A percentile compares a stretch with the other conserved stretches of the same genome.
Conservation (phyloP, 2,797 vertebrate species). For the Cetoscarus ocellatus region DNA sequence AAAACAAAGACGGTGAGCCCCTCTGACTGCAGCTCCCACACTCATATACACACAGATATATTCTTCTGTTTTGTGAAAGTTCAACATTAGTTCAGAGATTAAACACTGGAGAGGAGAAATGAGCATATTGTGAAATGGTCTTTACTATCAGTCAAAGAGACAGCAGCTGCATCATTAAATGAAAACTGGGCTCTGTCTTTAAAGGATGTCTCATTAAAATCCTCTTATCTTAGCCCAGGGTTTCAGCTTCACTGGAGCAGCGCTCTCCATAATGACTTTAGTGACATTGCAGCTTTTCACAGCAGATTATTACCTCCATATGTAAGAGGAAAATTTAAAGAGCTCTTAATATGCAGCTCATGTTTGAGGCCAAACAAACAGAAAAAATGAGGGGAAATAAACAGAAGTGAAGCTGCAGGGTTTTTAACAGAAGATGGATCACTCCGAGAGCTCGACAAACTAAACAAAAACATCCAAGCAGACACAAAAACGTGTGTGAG, state of each 20-base stretch:
- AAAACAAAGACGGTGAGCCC: conserved; percentile 28
- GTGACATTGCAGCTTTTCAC: conserved; percentile 50
- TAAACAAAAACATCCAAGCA: background rate
- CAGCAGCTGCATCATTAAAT: conserved; percentile 58
- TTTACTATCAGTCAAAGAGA: conserved; percentile 67
- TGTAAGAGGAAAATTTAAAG: conserved; percentile 50
- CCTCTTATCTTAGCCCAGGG: conserved; percentile 64
- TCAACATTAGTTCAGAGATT: conserved; percentile 63
- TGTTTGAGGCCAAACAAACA: conserved; percentile 1
- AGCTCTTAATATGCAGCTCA: background rate
- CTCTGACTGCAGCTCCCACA: background rate
- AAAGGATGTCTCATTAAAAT: conserved; percentile 73
- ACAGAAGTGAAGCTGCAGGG: background rate
- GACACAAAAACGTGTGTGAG: too few species aligned
- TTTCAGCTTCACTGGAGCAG: conserved; percentile 61
- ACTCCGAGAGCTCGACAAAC: background rate
- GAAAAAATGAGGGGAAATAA: background rate
- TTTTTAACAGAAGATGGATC: background rate
- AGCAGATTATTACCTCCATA: conserved; percentile 39
- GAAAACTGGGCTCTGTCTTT: conserved; percentile 52
- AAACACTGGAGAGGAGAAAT: conserved; percentile 49
- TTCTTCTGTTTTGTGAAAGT: conserved; percentile 38
- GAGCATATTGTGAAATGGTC: conserved; percentile 55
- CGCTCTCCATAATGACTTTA: conserved; percentile 58
- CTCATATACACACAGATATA: background rate